A percentile compares a stretch with the other conserved stretches of the same genome.
Evolutionary conservation across 2,797 vertebrate species (phyloP).

Genomic region (Hipposideros larvatus): DNA sequence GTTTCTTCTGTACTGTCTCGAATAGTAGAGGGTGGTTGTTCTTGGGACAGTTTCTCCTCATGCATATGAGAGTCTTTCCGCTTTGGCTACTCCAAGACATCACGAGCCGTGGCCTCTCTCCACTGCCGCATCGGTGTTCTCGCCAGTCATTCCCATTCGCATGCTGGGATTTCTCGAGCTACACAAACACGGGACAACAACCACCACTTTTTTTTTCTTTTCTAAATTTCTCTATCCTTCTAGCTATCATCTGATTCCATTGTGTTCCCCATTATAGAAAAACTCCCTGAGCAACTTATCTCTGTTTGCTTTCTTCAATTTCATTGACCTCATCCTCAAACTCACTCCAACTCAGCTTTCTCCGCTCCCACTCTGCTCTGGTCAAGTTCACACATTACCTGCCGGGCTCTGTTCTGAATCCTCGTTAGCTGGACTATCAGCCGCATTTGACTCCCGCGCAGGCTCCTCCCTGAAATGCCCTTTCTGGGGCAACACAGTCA

Average conservation of each 20-base stretch:
- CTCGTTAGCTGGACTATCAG: background rate
- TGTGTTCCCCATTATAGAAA: background rate
- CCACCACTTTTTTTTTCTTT: too few species aligned
- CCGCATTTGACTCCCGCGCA: background rate
- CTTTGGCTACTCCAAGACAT: background rate
- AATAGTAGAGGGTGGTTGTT: background rate
- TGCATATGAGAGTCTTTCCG: background rate
- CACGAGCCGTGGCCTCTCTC: background rate
- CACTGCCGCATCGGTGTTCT: background rate
- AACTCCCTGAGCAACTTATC: background rate
- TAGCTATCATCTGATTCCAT: rapidly evolving
- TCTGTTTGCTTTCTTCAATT: rapidly evolving
- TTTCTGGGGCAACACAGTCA: background rate
- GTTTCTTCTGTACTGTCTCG: background rate
- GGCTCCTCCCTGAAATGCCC: background rate
- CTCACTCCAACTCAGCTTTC: rapidly evolving
- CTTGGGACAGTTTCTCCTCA: rapidly evolving
- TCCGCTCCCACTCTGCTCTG: rapidly evolving
- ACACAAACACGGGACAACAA: too few species aligned
- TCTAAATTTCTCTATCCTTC: background rate
- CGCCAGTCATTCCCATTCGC: background rate
- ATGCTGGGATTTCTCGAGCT: background rate
- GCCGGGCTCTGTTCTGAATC: background rate
- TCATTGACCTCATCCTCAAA: background rate
- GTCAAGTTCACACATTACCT: background rate